Base-by-base conservation (phyloP, 2,888 invertebrate species). In the Oxystoma pomonae region DNA sequence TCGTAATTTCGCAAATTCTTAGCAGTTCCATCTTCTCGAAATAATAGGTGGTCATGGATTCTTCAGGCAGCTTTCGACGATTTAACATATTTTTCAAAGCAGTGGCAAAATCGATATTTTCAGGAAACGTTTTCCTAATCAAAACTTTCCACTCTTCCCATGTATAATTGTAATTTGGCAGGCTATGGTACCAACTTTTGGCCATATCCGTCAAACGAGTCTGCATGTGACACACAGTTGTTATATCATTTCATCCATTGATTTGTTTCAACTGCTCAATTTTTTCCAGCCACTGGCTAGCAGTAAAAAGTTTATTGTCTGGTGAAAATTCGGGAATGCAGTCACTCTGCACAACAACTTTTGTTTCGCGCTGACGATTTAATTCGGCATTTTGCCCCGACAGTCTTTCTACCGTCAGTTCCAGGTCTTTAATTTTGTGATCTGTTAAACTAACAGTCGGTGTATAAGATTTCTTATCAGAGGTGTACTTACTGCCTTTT, bases 141-240 rank as follows among this genome's bases (percentile, higher is more conserved):
- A 68, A 21, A 2, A 18, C 57, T 58, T 66, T 68, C 66, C 66
- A 68, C 19, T 68, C 63, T 7, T 60, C 49, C 68, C 69, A 70
- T 1, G 65, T 65, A 60, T 63, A 53, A 18, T 68, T 65, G 49
- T 67, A 70, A 35, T n/a, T n/a, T n/a, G n/a, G n/a, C n/a, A n/a
- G n/a, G n/a, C n/a, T n/a, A n/a, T n/a, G n/a, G n/a, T n/a, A n/a
- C n/a, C n/a, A n/a, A n/a, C n/a, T n/a, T n/a, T n/a, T n/a, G n/a
- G n/a, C n/a, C n/a, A n/a, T n/a, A 17, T 68, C 68, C 57, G 65
- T 60, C 21, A 69, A 57, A 56, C 66, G 65, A 2, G 62, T 55
- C 35, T 67, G 66, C 65, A 69, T 64, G 49, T 68, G 59, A 52
- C 67, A 67, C 16, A 63, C 63, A 2, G 61, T 65, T 1, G 64